Base-by-base conservation (phyloP, 92 coral and sea anemone species). In the Epizoanthus rinbou region DNA sequence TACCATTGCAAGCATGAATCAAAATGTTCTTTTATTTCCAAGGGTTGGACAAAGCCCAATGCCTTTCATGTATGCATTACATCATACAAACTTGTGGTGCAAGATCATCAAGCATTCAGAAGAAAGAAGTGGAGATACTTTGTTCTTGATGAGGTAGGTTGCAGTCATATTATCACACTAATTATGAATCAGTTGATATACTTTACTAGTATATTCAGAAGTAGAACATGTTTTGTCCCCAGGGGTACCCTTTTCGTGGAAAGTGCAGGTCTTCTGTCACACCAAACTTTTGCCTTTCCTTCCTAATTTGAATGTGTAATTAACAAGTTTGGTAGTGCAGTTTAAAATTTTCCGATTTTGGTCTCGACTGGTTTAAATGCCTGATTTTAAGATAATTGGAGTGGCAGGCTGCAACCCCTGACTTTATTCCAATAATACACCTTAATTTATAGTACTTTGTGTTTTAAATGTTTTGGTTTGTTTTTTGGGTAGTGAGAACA, bases 31-130 rank as follows among this genome's bases (percentile, higher is more conserved):
- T 23, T 43, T 23, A 15, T 45, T 80, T 80, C 6, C 24, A 87
- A 95, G 98, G 98, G 98, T 43, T 95, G 98, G 98, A 95, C 98
- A 8, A 95, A 95, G 79, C 94, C 97, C 22, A 95, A 95, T 86
- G 98, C 98, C 33, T 95, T 95, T 84, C 98, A 95, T 91, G 98
- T 95, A 11, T 95, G 98, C 74, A 90, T 95, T 76, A 95, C 98
- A 6, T 95, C 98, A 2, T 95, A 95, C 92, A 95, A 95, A 84
- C 94, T 95, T 31, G 98, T 95, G 23, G 92, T 95, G 58, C 98
- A 95, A 87, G 98, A 95, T 86, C 98, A 95, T 53, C 98, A 95
- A 75, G 95, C 98, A 23, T 95, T 95, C 80, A 91, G 98, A 71
- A 94, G 98, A 76, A 95, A 95, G 93, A 95, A 93, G 73, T 95